Conservation (phyloP, 2,113 vertebrate genomes). For the Onychostoma macrolepis region DNA sequence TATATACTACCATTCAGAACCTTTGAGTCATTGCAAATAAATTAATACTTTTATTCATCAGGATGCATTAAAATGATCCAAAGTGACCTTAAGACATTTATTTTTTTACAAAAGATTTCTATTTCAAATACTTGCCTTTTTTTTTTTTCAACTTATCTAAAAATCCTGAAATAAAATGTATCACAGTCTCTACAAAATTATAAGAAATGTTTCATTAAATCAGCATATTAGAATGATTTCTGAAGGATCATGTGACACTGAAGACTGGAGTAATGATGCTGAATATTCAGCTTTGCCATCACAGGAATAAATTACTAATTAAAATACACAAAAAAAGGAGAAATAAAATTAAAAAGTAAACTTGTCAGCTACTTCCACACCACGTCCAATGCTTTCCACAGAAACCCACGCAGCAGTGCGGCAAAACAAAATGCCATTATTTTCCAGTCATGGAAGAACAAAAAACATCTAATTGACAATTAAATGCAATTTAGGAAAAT, state of each 20-base stretch:
- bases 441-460: neutral
- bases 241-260: neutral
- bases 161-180: too few species aligned
- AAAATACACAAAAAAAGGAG: neutral
- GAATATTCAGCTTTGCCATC: neutral
- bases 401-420: neutral
- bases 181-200: neutral
- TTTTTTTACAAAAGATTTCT: too few species aligned
- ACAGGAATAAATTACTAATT: neutral
- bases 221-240: neutral
- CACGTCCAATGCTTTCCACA: neutral
- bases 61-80: neutral
- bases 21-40: neutral
- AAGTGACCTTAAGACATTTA: too few species aligned
- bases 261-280: too few species aligned
- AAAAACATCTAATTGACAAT: slow-evolving; percentile 12
- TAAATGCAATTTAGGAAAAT: neutral
- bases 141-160: too few species aligned
- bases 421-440: neutral
- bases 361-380: neutral
- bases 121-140: too few species aligned
- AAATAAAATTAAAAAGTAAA: neutral
- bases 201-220: neutral
- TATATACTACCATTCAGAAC: too few species aligned
- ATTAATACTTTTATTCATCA: neutral